Evolutionary conservation across 2,113 vertebrate species (phyloP).

Genomic region (Trogon surrucura): DNA sequence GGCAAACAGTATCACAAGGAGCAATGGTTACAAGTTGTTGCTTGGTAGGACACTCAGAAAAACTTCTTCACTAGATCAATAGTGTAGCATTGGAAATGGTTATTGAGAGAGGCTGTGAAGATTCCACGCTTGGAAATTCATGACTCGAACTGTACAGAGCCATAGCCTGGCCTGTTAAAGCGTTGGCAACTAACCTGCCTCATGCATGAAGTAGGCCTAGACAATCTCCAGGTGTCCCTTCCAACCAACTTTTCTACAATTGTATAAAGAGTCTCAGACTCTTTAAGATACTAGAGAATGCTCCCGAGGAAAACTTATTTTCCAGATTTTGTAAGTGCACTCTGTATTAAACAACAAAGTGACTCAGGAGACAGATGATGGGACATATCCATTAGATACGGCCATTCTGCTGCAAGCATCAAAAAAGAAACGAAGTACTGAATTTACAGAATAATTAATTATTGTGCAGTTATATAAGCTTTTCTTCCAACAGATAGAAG

Average conservation of each 20-base stretch:
- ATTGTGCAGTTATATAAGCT: not conserved
- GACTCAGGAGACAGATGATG: not conserved
- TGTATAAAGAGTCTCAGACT: not conserved
- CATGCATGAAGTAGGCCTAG: not conserved
- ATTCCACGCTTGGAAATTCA: not conserved
- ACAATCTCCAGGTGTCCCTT: not conserved
- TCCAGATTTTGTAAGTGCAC: not conserved
- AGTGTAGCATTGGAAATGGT: not conserved
- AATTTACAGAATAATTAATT: not conserved
- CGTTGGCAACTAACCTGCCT: not conserved
- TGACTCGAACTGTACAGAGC: not conserved
- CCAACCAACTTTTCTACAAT: not conserved
- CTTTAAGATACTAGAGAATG: not conserved
- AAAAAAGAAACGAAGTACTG: not conserved
- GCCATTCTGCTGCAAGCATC: too few relatives aligned
- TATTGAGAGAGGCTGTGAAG: not conserved
- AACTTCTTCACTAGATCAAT: not conserved
- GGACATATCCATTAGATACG: not conserved
- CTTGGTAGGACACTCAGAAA: not conserved
- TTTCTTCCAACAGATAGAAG: not conserved
- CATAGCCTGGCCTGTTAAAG: not conserved
- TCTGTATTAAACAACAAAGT: not conserved
- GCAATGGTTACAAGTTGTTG: not conserved
- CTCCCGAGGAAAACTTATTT: not conserved
- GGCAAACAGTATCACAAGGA: not conserved